These are phyloP conservation scores for Pollenia labialis DNA, from an alignment of 2,888 invertebrate genomes.

Conservation along the genomic window DNA sequence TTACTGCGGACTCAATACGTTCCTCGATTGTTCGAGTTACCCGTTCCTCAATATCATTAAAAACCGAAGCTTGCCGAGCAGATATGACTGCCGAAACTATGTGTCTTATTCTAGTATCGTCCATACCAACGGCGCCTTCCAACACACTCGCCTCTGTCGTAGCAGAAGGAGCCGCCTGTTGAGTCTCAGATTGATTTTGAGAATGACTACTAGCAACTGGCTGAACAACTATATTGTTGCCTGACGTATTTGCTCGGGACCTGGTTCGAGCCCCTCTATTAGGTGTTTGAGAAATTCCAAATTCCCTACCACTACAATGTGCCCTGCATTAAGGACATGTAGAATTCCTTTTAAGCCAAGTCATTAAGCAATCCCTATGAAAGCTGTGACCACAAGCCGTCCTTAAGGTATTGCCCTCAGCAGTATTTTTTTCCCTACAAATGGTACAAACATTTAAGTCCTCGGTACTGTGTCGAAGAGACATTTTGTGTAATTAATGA, in stretches of 20 bases:
- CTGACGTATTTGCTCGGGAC: conserved; percentile 5
- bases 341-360: conserved; percentile 6
- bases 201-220: background rate
- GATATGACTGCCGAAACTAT: too few species aligned
- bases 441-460: background rate
- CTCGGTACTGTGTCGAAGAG: too few species aligned
- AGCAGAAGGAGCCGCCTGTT: background rate
- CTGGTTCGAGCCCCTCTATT: conserved; percentile 16
- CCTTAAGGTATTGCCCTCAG: background rate
- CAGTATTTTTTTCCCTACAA: conserved; percentile 1
- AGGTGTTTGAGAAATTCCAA: background rate
- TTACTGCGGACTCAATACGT: too few species aligned
- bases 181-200: background rate
- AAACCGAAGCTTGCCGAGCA: too few species aligned
- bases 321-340: conserved; percentile 2
- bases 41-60: too few species aligned
- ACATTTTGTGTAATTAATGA: too few species aligned
- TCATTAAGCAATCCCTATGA: background rate
- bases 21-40: too few species aligned
- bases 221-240: conserved; percentile 13
- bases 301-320: background rate
- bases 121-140: conserved; percentile 17
- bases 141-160: background rate
- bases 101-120: too few species aligned
- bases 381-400: conserved; percentile 8